Base-by-base conservation (phyloP, 1,140 invertebrate genomes). In the Bombus ignitus region DNA sequence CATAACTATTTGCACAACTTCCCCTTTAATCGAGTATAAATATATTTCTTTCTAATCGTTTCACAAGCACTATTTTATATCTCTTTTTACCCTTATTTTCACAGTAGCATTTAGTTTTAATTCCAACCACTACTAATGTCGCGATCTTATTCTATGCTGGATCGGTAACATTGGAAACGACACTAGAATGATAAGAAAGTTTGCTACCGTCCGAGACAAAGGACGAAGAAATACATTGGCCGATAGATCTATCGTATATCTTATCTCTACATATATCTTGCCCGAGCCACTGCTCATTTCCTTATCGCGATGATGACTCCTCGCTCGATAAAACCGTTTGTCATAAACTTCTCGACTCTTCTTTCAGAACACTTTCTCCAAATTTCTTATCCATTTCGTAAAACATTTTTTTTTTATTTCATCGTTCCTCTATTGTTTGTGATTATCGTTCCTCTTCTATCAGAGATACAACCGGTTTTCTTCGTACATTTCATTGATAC, bases 231-330 rank as follows among this genome's bases (percentile, higher is more conserved):
- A 32, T 32, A 32, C 15, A 66, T 8, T 32, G 65, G 65, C 2
- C 35, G 13, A 66, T 66, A 66, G 18, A 28, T 12, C 12, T n/a
- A n/a, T 71, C 78, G n/a, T 57, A 53, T 37, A 8, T 25, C 68
- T 10, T 18, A 13, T 35, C 53, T 76, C 18, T 22, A 2, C 47
- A 22, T 53, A 53, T 53, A 53, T 53, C 47, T 53, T 53, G 18
- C 6, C 18, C 47, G 47, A 53, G 47, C 47, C 47, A 53, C 47
- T 53, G 47, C 47, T 53, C 47, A 53, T 84, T 53, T 85, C 68
- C 76, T 85, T 85, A 70, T 81, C 83, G 35, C 71, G 78, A 81
- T 75, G 74, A 75, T 81, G 53, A n/a, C 44, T 65, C 57, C 68
- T 66, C 83, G 68, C 39, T 47, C 83, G 78, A 81, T 85, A 85